Evolutionary conservation across 2,113 vertebrate genomes (phyloP), one percentile per base, ranked within the genome.

Genomic region (Oplegnathus fasciatus): DNA sequence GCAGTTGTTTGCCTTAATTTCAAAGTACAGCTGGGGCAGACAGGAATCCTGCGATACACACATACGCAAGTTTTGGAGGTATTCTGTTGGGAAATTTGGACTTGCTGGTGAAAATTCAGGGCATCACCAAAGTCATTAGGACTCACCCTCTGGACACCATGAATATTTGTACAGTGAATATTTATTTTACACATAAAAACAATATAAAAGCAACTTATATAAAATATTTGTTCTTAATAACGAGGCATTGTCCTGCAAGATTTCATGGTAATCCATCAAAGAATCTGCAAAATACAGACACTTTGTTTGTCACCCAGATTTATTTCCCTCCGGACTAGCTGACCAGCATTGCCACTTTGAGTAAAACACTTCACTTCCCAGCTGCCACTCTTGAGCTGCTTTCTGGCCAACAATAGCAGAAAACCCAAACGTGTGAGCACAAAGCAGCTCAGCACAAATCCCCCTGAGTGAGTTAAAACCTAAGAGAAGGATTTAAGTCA

Each of bases 391-490:
- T 10, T 46, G 9, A 18, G 22, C 57, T 60, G 26, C 34, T 6
- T 37, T 37, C 34, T 60, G 58, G 58, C 58, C 26, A 50, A 46
- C 42, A 13, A 1, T 2, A 66, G n/a, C 44, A 40, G 10, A 54
- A 24, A 40, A 30, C 2, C 1, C 14, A 26, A 14, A 20, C 5
- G 24, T 58, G 15, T 37, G 46, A 20, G 46, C 30, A 2, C 46
- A 52, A 34, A 52, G n/a, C 42, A 68, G 26, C 42, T 67, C 60
- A 62, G 65, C 42, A 28, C n/a, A 48, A 68, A 68, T 67, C n/a
- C 37, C 37, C 13, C 7, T 0, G 9, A 60, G 37, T 32, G 20
- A 18, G 26, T 9, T 6, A 7, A 46, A 24, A 24, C 26, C 37
- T 46, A 5, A n/a, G 10, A 57, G 7, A 13, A 58, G 37, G 26